phyloP scores from a whole-genome alignment of 1,140 invertebrate genomes.

The Drosophila nebulosa region DNA sequence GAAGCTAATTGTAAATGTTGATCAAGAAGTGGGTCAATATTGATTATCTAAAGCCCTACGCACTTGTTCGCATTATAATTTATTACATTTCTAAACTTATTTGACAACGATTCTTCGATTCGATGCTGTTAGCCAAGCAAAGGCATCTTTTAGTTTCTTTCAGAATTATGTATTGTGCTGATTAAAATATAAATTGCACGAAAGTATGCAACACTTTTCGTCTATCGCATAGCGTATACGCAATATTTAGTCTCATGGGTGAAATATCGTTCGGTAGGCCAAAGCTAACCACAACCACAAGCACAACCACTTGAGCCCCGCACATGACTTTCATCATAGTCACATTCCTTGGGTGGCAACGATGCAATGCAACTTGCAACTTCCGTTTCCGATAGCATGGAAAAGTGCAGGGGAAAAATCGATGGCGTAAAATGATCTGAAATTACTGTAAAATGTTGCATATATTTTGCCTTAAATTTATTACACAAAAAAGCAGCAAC shows the following conservation, averaged over 20 bases:
- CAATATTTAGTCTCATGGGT: neutral
- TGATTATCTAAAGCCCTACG: too few relatives aligned
- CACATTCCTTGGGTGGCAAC: slow-evolving; percentile 15
- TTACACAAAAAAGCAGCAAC: slow-evolving; percentile 13
- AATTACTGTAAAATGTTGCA: slow-evolving; percentile 41
- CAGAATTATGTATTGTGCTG: too few relatives aligned
- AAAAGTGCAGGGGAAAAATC: slow-evolving; percentile 46
- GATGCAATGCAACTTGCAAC: slow-evolving; percentile 69
- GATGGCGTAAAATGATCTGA: slow-evolving; percentile 44
- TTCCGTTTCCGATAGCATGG: slow-evolving; percentile 57
- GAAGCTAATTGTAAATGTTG: neutral
- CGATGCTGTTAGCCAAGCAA: too few relatives aligned
- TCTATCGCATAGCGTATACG: neutral
- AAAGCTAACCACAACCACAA: neutral
- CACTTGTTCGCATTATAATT: too few relatives aligned
- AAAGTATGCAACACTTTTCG: too few relatives aligned
- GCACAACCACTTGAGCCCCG: neutral
- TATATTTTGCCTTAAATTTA: slow-evolving; percentile 50
- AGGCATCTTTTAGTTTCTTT: too few relatives aligned
- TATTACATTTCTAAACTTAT: too few relatives aligned
- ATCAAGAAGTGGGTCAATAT: neutral
- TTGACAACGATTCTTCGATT: too few relatives aligned
- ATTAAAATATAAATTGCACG: too few relatives aligned
- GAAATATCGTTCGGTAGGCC: neutral
- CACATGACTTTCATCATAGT: neutral